Base-by-base conservation (phyloP, 2,797 vertebrate species). In the Pantherophis alleghaniensis region DNA sequence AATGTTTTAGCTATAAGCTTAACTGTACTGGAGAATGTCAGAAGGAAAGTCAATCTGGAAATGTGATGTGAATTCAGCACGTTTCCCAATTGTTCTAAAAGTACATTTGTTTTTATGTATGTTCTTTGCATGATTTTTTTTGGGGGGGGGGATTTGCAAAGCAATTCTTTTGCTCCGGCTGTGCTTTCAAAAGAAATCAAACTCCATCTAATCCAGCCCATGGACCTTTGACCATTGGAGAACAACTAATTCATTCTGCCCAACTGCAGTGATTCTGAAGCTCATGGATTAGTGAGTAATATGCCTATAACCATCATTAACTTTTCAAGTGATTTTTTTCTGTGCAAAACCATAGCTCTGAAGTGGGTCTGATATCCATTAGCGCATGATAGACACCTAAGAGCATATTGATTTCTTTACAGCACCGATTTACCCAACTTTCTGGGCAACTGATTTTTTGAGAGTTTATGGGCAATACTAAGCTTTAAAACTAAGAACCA, bases 361-460 rank as follows among this genome's bases (percentile, higher is more conserved):
- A 69, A 86, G 63, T 32, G 87, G 4, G 86, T 53, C 55, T 86
- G 92, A 13, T 83, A 61, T 89, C 91, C 63, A 93, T 87, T 2
- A 86, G 88, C 42, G 20, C 74, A n/a, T 92, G 7, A 61, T 24
- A 90, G 26, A 69, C 91, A 42, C 24, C 61, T 2, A 26, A 18
- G 93, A 95, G 59, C 5, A 56, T 66, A 42, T 9, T 0, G 20
- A 89, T 89, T 91, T 51, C 86, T 88, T 88, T 93, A 91, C 42
- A 91, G 74, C 51, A 60, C 66, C 91, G 53, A 92, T 94, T 94
- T 91, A 92, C 93, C 59, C 69, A 89, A n/a, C 57, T 91, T 89
- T 91, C 66, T 13, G 24, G 83, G 60, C 63, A 22, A 92, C 63
- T 92, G 32, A 90, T 91, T 42, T 24, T 14, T 66, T 83, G 51